Percentiles rank a stretch among this genome's conserved stretches.
Conservation (phyloP, 2,797 vertebrate species). For the Delichon dasypus region DNA sequence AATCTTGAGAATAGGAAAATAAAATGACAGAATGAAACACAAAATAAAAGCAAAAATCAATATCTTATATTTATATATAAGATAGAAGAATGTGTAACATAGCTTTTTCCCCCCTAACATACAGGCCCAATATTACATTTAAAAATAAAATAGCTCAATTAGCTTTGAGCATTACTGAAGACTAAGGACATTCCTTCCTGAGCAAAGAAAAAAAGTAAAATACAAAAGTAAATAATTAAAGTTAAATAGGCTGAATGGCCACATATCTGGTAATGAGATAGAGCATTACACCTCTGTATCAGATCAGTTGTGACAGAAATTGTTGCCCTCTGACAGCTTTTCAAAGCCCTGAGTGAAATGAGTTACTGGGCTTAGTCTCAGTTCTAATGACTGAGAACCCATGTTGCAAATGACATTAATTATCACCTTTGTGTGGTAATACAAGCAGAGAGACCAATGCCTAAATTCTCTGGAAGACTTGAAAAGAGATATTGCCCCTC, state of each 20-base stretch:
- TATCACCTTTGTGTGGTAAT: not conserved
- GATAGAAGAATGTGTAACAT: not conserved
- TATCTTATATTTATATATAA: not conserved
- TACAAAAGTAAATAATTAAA: not conserved
- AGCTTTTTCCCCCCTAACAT: not conserved
- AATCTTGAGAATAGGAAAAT: not conserved
- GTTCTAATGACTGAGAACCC: not conserved
- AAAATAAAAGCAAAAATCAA: not conserved
- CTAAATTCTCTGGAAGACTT: not conserved
- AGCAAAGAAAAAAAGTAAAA: not conserved
- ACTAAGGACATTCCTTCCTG: not conserved
- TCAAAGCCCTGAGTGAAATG: not conserved
- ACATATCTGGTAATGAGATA: not conserved
- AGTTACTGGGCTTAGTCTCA: not conserved
- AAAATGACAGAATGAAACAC: not conserved
- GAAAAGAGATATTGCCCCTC: not conserved
- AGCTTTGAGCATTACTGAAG: not conserved
- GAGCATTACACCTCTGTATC: not conserved
- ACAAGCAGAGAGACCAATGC: not conserved
- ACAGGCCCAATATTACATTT: not conserved
- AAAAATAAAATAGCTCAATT: not conserved
- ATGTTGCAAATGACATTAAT: not conserved
- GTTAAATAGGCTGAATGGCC: not conserved
- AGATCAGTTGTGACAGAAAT: slow-evolving; percentile 21
- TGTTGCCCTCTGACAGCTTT: slow-evolving; percentile 4